Evolutionary conservation across 2,888 invertebrate species (phyloP), one percentile per base, ranked within the genome.

Genomic region (Ramazzottius varieornatus): DNA sequence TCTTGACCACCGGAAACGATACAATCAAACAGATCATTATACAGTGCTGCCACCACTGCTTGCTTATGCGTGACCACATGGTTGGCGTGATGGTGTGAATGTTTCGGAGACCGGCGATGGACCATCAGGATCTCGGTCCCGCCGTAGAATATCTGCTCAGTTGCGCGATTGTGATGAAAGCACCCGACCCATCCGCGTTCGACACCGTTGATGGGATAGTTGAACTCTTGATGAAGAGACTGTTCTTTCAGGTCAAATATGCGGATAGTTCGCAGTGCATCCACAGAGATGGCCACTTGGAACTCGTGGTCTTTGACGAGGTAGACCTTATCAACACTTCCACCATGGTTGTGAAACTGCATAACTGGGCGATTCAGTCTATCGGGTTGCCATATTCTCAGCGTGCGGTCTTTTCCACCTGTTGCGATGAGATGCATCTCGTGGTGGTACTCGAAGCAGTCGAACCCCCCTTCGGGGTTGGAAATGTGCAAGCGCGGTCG

Each of bases 371-470:
- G 82, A 65, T 78, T 76, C 1, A 84, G 81, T n/a, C 85, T 82
- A 73, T 85, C 86, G 0, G 86, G 82, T 75, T 85, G 86, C 88
- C 88, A 89, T 65, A 86, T 78, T 40, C 86, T 81, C 33, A 86
- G 80, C 65, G 81, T 73, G 70, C 84, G 83, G 75, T 88, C 88
- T 4, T 85, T 83, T 1, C 88, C 84, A 1, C 87, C 88, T 0
- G 75, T 73, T 20, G 66, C 66, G n/a, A 67, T 46, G 13, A 67
- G 46, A n/a, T 65, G 66, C 66, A 1, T 83, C 64, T 67, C 66
- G 63, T 65, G 69, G 64, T 73, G 71, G 68, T 73, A 74, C 65
- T 74, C 75, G 68, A 77, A 77, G 46, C 75, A 73, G 4, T 73
- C 70, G 32, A 77, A 71, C 0, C 77, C 76, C 66, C 82, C 70